Conservation (phyloP, 2,113 vertebrate species). For the Atrichornis clamosus region DNA sequence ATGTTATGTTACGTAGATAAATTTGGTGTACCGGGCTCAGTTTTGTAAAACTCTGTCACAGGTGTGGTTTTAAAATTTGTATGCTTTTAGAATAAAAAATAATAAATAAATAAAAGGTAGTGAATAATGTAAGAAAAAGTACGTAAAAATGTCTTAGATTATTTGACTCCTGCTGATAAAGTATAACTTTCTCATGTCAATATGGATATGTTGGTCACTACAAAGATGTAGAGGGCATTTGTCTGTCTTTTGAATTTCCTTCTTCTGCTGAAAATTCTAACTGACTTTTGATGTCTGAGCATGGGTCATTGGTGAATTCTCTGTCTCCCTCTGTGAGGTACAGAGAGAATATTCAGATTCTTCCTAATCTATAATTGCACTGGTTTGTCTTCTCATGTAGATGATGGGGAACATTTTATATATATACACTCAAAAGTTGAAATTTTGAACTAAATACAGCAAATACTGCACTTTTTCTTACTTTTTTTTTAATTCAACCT, state of each 20-base stretch:
- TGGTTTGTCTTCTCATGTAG: background rate
- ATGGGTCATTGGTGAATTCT: background rate
- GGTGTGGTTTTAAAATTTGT: background rate
- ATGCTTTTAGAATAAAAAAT: background rate
- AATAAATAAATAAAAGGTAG: background rate
- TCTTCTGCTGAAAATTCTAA: background rate
- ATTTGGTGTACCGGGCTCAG: background rate
- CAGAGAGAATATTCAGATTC: background rate
- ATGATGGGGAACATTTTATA: background rate
- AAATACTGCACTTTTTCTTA: background rate
- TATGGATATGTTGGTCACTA: background rate
- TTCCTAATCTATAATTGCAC: background rate
- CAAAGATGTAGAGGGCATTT: background rate
- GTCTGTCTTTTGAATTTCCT: background rate
- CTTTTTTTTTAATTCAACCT: background rate
- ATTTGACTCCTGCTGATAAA: background rate
- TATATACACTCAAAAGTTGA: background rate
- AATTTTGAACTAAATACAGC: background rate
- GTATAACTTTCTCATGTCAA: accelerated
- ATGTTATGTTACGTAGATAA: background rate
- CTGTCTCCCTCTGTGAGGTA: background rate
- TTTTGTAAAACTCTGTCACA: background rate
- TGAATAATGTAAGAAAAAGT: background rate
- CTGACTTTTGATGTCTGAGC: background rate
- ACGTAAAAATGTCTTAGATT: background rate